Base-by-base conservation (phyloP, 1,140 invertebrate species). In the Trichonephila clavipes region DNA sequence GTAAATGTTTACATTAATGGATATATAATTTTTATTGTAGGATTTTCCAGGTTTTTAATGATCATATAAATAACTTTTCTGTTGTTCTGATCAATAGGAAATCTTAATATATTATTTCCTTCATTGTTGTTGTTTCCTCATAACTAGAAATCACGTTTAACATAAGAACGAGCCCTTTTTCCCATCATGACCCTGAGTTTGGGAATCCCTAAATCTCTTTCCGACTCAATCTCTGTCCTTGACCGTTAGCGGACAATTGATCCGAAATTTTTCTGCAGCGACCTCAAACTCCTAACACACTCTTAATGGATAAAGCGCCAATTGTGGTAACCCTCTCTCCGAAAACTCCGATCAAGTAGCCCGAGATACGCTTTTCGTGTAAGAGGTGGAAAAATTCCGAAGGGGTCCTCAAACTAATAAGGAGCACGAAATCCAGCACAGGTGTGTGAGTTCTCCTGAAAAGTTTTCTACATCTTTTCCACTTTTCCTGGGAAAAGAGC, bases 401-500 rank as follows among this genome's bases (percentile, higher is more conserved):
- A 83, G 72, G 28, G 28, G 88, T 34, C 72, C 88, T 62, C 64
- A 44, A 81, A 90, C 61, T 90, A 90, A 90, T 90, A 77, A 58
- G 88, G 88, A 90, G 64, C 19, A 66, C 66, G 66, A 69, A 69
- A 24, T 69, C 6, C 44, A 90, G 66, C 69, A 69, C 88, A 90
- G 88, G 88, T 90, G 88, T 90, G 72, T 62, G 44, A n/a, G 69
- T 77, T 90, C 88, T 81, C 72, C 72, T 21, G 88, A 90, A 90
- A 90, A 82, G 72, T 90, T 90, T 88, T 64, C 85, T 18, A 16
- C 61, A n/a, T 34, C 16, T 18, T 51, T 51, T 19, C 44, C 44
- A 34, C 34, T 28, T 72, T 69, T 87, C 61, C 61, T 59, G 59
- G 59, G 44, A 61, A 87, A 87, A 34, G 85, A 87, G 28, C 18